Conservation (phyloP, 2,797 vertebrate genomes). For the Alosa sapidissima region DNA sequence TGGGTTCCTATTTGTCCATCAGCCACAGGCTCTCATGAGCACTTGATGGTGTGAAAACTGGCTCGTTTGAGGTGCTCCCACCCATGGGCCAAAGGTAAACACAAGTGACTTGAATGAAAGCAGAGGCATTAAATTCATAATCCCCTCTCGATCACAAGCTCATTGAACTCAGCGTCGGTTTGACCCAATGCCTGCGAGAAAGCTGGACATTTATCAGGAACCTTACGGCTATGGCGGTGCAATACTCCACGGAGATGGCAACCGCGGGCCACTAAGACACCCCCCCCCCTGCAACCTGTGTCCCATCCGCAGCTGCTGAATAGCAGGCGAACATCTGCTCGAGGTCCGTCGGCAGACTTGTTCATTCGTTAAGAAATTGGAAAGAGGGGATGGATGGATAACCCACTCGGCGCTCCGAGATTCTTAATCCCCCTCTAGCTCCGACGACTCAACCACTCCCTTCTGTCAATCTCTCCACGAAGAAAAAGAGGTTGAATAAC, state of each 20-base stretch:
- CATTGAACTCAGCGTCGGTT: not conserved
- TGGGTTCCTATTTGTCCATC: slow-evolving; percentile 68
- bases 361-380: slow-evolving; percentile 22
- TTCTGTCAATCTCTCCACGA: not conserved
- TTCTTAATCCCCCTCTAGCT: not conserved
- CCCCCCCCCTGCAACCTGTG: not conserved
- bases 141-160: not conserved
- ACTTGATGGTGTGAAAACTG: not conserved
- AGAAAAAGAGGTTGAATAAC: not conserved
- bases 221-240: slow-evolving; percentile 40
- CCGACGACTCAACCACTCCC: not conserved
- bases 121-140: slow-evolving; percentile 3
- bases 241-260: slow-evolving; percentile 28
- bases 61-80: not conserved
- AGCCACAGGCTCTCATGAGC: slow-evolving; percentile 61
- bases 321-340: not conserved
- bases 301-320: slow-evolving; percentile 3
- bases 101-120: slow-evolving; percentile 20
- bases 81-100: not conserved
- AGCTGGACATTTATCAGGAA: not conserved
- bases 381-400: not conserved
- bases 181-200: not conserved
- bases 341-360: not conserved
- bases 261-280: not conserved
- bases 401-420: not conserved